Evolutionary conservation across 64 coral and sea anemone species (phyloP).

Genomic region (Stichodactyla helianthus): DNA sequence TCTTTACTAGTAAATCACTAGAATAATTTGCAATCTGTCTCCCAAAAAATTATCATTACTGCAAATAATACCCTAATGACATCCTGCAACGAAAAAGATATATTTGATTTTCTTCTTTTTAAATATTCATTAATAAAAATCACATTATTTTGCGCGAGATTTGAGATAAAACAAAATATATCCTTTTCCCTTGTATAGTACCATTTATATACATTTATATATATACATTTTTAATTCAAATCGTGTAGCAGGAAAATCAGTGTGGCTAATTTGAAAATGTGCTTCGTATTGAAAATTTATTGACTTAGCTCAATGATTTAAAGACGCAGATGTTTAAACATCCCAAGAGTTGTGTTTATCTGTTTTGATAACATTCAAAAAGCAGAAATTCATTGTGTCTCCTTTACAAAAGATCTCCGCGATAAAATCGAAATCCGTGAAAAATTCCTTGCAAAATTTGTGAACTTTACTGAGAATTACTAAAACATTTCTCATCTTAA

Average conservation of each 20-base stretch:
- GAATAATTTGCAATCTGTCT: not conserved
- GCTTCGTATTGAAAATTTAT: not conserved
- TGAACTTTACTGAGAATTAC: not conserved
- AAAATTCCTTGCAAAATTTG: not conserved
- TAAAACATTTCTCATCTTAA: not conserved
- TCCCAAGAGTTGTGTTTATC: not conserved
- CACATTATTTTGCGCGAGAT: not conserved
- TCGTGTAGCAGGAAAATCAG: not conserved
- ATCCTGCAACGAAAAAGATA: not conserved
- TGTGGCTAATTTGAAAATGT: not conserved
- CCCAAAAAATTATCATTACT: not conserved
- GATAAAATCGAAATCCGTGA: not conserved
- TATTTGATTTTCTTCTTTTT: not conserved
- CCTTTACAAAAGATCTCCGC: not conserved
- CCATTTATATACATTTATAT: not conserved
- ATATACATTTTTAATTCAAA: not conserved
- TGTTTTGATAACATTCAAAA: constrained; percentile 1
- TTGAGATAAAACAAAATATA: not conserved
- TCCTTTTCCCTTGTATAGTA: not conserved
- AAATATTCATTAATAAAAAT: not conserved
- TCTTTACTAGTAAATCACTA: not conserved
- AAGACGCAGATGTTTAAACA: not conserved
- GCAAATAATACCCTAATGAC: not conserved
- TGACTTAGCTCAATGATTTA: not conserved
- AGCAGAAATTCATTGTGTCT: not conserved